Base-by-base conservation (phyloP, 2,113 vertebrate species). In the Phodopus roborovskii region DNA sequence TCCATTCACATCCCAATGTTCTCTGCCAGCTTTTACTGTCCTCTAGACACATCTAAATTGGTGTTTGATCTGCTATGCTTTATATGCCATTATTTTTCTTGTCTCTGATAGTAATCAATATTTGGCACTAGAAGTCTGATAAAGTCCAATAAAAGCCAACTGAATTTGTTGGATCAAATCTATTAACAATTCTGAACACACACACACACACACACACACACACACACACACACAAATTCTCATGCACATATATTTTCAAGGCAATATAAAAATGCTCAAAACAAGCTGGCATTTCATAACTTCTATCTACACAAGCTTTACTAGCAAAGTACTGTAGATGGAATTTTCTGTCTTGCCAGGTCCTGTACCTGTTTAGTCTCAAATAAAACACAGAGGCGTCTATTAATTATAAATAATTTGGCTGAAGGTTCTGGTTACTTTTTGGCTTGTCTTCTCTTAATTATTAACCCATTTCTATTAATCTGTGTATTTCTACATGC, bases 61-160 rank as follows among this genome's bases (percentile, higher is more conserved):
- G 92, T 87, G 50, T 95, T 98, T 97, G 74, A 91, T 96, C 62
- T 73, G 20, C 4, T 56, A 53, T 97, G 20, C 56, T 97, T 96
- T 94, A 92, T 42, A 77, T 93, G 95, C 45, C 62, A 15, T 95
- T 97, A 88, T 95, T 97, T 97, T 95, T 92, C 97, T 97, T 97
- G 60, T 96, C 88, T 42, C 0, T 97, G 90, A 74, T 87, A 92
- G 94, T 94, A 97, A 98, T 97, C 93, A 95, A 75, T 96, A 96
- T 97, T 95, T 97, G 97, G 92, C 83, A 96, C 50, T 93, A 88
- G 62, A 91, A 97, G 26, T 75, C 74, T 71, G 64, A 97, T 70
- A 64, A 95, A 95, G 36, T 68, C 85, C 77, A 33, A 96, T 90
- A 77, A 96, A 95, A 98, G 53, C 39, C 45, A 93, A 33, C 11